These are phyloP conservation scores for Adelges cooleyi DNA, from an alignment of 1,140 invertebrate genomes.

Conservation along the genomic window DNA sequence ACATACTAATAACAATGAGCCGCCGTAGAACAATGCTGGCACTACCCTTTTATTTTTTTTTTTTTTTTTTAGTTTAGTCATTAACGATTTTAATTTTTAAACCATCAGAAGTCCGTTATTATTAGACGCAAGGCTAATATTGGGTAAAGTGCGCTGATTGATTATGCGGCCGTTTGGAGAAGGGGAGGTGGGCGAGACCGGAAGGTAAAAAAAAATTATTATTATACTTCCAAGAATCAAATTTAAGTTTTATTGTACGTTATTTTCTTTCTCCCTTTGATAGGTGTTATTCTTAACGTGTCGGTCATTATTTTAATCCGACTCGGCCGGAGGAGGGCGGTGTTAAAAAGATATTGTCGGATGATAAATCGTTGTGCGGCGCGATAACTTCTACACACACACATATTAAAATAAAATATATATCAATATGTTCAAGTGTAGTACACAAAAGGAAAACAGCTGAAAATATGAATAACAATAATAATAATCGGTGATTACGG, in stretches of 20 bases:
- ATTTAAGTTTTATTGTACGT: constrained; percentile 8
- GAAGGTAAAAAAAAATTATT: background rate
- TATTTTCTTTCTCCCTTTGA: background rate
- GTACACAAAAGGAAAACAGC: background rate
- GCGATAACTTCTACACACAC: too few species aligned
- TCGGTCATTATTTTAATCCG: constrained; percentile 10
- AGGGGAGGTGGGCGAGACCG: too few species aligned
- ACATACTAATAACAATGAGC: background rate
- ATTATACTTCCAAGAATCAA: background rate
- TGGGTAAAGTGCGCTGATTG: constrained; percentile 17
- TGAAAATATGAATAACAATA: background rate
- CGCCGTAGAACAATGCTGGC: constrained; percentile 4
- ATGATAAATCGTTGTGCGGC: constrained; percentile 10
- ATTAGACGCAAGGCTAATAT: constrained; percentile 10
- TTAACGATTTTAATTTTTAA: constrained; percentile 21
- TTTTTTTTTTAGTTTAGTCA: too few species aligned
- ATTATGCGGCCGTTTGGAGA: background rate
- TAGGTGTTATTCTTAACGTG: too few species aligned
- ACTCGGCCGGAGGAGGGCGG: background rate
- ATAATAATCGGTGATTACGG: background rate
- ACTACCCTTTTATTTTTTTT: constrained; percentile 10
- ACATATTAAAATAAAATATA: too few species aligned
- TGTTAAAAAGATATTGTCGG: background rate
- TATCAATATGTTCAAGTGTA: too few species aligned
- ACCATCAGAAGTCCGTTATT: constrained; percentile 12